Percentiles rank a stretch among this genome's conserved stretches.
Evolutionary conservation across 2,113 vertebrate genomes (phyloP).

Genomic region (Rutilus rutilus): DNA sequence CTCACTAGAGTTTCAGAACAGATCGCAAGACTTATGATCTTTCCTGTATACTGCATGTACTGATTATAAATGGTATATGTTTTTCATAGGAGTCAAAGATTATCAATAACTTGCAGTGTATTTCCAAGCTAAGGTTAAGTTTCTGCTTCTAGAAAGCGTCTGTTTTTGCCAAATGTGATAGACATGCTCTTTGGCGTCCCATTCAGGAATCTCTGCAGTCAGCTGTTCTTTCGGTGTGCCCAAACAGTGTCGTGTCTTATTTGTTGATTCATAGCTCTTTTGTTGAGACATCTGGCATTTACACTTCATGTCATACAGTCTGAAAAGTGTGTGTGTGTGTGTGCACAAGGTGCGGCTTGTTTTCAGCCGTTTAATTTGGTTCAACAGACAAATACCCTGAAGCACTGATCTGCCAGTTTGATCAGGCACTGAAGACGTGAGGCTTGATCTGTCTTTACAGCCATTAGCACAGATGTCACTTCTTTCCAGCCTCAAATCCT

Average conservation of each 20-base stretch:
- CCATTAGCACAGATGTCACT: background rate
- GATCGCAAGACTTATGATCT: background rate
- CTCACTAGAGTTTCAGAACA: background rate
- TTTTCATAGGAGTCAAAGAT: background rate
- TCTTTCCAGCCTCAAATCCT: background rate
- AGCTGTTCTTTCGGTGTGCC: background rate
- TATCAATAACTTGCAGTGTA: background rate
- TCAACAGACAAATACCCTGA: slow-evolving; percentile 40
- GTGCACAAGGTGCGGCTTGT: slow-evolving; percentile 56
- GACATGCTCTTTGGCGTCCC: background rate
- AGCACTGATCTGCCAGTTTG: slow-evolving; percentile 30
- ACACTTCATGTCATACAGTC: background rate
- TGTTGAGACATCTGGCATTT: slow-evolving; percentile 17
- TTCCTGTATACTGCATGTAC: background rate
- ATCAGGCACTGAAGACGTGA: background rate
- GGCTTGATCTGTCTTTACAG: background rate
- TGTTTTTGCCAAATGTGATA: background rate
- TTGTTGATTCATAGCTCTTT: slow-evolving; percentile 1
- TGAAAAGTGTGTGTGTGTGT: slow-evolving; percentile 43
- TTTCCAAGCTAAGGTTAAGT: background rate
- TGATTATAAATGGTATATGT: no score
- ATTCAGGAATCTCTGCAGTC: background rate
- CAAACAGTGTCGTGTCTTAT: background rate
- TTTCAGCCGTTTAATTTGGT: slow-evolving; percentile 49
- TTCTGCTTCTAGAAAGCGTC: background rate